Conservation (phyloP, 1,140 invertebrate genomes). For the Metopolophium dirhodum region DNA sequence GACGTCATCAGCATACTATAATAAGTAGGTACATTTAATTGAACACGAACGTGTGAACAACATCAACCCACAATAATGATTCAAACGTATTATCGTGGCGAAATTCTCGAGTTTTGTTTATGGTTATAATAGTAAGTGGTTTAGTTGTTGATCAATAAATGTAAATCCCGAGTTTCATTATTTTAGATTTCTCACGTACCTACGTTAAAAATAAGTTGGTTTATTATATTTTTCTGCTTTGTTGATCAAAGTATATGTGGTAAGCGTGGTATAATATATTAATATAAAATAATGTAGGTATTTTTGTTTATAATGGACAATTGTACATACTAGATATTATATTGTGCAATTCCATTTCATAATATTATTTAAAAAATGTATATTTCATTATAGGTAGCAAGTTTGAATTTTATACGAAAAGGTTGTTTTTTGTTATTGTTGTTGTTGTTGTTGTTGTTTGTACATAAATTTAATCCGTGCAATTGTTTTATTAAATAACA, state of each 20-base stretch:
- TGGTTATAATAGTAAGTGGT: background rate
- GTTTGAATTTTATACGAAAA: background rate
- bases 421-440: background rate
- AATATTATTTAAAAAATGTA: background rate
- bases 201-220: background rate
- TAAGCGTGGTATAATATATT: background rate
- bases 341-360: background rate
- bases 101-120: background rate
- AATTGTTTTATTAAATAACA: background rate
- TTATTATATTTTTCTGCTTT: background rate
- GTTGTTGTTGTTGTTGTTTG: background rate
- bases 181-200: background rate
- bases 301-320: background rate
- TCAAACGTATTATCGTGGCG: background rate
- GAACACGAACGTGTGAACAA: background rate
- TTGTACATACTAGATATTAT: background rate
- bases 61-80: background rate
- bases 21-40: background rate
- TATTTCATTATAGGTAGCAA: background rate
- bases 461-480: background rate
- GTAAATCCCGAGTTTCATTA: background rate
- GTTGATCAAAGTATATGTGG: background rate
- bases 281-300: background rate
- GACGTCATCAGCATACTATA: background rate
- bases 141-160: background rate